These are phyloP conservation scores for Perca fluviatilis DNA, from an alignment of 2,113 vertebrate species.

Conservation along the genomic window DNA sequence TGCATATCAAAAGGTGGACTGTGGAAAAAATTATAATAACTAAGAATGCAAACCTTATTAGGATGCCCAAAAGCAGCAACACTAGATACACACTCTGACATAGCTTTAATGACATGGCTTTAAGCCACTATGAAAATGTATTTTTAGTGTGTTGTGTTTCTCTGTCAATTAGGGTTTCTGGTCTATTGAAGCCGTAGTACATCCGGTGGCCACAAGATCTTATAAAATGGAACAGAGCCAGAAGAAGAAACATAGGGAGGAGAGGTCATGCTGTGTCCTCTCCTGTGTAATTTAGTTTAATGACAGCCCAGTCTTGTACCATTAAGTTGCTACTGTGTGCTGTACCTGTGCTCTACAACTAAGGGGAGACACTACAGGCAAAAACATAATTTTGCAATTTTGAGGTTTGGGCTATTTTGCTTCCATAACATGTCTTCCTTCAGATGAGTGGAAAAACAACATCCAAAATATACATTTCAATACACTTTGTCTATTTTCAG, in stretches of 20 bases:
- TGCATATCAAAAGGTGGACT: constrained; percentile 27
- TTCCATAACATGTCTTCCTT: too few species aligned
- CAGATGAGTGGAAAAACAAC: too few species aligned
- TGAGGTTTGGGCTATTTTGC: too few species aligned
- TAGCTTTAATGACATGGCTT: constrained; percentile 1
- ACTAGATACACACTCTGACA: neutral
- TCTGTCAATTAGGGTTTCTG: neutral
- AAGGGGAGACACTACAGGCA: too few species aligned
- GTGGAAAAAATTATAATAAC: neutral
- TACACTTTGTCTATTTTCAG: too few species aligned
- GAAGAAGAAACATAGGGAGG: neutral
- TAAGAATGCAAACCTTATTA: constrained; percentile 14
- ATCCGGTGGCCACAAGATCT: neutral
- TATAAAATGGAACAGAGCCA: constrained; percentile 8
- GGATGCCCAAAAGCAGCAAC: neutral
- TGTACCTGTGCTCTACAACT: neutral
- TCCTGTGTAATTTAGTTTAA: constrained; percentile 23
- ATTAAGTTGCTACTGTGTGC: neutral
- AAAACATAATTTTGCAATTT: too few species aligned
- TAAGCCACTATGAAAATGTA: neutral
- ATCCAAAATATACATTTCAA: too few species aligned
- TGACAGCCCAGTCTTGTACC: neutral
- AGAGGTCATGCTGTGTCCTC: neutral
- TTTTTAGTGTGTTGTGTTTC: neutral
- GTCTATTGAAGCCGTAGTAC: neutral